Evolutionary conservation across 2,113 vertebrate genomes (phyloP).

Genomic region (human (Homo sapiens)): GRCh38 chr14:42487501-42488000

Average conservation of each 20-base stretch:
- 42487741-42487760: background rate
- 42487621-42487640: background rate
- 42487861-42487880: background rate
- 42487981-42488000: background rate
- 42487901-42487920: background rate
- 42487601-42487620: background rate
- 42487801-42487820: background rate
- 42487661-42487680: background rate
- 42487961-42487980: background rate
- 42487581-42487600: background rate
- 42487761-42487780: background rate
- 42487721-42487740: background rate
- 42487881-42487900: background rate
- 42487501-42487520: background rate
- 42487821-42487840: background rate
- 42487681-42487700: background rate
- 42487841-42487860: background rate
- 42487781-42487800: background rate
- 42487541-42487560: fast-evolving
- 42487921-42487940: background rate
- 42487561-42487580: background rate
- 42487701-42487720: background rate
- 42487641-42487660: background rate
- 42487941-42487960: background rate
- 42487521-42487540: background rate